A percentile compares a stretch with the other conserved stretches of the same genome.
These are phyloP conservation scores for Pygocentrus nattereri DNA, from an alignment of 2,797 vertebrate genomes.

Conservation along the genomic window DNA sequence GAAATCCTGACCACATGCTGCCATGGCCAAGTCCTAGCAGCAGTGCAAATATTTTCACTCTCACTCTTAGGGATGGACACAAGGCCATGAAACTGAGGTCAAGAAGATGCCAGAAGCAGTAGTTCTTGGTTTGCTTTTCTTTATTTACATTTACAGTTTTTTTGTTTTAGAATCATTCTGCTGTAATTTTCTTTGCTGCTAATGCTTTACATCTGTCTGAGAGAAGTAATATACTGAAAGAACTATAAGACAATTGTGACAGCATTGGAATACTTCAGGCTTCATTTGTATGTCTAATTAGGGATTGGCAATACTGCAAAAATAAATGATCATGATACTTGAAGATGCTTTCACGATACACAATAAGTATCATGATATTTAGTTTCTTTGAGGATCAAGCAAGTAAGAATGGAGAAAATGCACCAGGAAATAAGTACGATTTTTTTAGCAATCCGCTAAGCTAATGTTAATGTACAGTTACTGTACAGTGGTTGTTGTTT, in stretches of 20 bases:
- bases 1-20: slow-evolving; percentile 68
- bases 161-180: slow-evolving; percentile 1
- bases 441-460: too few species aligned
- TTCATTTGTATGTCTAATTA: too few species aligned
- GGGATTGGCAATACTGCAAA: too few species aligned
- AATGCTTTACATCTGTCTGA: neutral
- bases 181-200: neutral
- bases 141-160: slow-evolving; percentile 28
- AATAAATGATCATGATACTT: too few species aligned
- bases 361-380: too few species aligned
- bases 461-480: too few species aligned
- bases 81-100: slow-evolving; percentile 28
- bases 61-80: slow-evolving; percentile 48
- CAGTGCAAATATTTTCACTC: slow-evolving; percentile 51
- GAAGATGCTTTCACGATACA: too few species aligned
- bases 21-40: slow-evolving; percentile 49
- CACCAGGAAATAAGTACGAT: too few species aligned
- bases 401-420: too few species aligned
- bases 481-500: too few species aligned
- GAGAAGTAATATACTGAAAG: neutral
- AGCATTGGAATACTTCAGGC: too few species aligned
- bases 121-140: slow-evolving; percentile 29
- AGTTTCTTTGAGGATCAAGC: too few species aligned
- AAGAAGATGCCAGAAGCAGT: slow-evolving; percentile 31
- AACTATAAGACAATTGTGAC: neutral